These are phyloP conservation scores for Apoderus coryli DNA, from an alignment of 2,888 invertebrate genomes.

Conservation along the genomic window DNA sequence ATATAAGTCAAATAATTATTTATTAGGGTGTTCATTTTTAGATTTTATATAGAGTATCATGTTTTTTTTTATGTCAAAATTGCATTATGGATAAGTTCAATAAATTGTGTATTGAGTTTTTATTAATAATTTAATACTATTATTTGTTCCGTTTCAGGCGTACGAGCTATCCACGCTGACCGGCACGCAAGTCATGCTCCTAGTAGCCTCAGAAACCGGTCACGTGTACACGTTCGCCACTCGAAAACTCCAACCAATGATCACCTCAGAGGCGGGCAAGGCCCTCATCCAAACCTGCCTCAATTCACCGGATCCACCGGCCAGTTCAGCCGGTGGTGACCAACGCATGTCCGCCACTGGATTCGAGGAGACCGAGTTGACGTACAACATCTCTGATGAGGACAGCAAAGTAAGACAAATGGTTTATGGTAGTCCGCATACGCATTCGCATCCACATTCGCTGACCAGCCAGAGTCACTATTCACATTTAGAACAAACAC, in stretches of 20 bases:
- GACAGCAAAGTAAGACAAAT: constrained; percentile 95
- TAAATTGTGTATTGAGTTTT: background rate
- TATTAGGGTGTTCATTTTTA: no score
- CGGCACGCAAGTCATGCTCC: constrained; percentile 98
- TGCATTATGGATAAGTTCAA: constrained; percentile 2
- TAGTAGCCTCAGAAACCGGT: constrained; percentile 97
- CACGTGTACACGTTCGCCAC: constrained; percentile 99
- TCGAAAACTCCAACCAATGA: constrained; percentile 97
- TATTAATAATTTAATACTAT: background rate
- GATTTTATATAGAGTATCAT: no score
- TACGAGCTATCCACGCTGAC: constrained; percentile 98
- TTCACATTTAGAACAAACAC: constrained; percentile 31
- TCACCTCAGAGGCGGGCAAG: constrained; percentile 94
- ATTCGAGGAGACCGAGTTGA: constrained; percentile 96
- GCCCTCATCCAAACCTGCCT: constrained; percentile 97
- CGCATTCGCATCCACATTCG: constrained; percentile 50
- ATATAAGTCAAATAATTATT: no score
- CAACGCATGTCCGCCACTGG: constrained; percentile 97
- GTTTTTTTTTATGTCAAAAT: no score
- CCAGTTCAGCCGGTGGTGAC: constrained; percentile 45
- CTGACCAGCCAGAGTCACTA: constrained; percentile 31
- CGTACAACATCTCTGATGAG: constrained; percentile 90
- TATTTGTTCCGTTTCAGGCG: constrained; percentile 53
- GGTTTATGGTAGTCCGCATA: constrained; percentile 59
- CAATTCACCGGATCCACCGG: constrained; percentile 88